Evolutionary conservation across 2,888 invertebrate species (phyloP), one percentile per base, ranked within the genome.

Genomic region (Conchocele bisecta): DNA sequence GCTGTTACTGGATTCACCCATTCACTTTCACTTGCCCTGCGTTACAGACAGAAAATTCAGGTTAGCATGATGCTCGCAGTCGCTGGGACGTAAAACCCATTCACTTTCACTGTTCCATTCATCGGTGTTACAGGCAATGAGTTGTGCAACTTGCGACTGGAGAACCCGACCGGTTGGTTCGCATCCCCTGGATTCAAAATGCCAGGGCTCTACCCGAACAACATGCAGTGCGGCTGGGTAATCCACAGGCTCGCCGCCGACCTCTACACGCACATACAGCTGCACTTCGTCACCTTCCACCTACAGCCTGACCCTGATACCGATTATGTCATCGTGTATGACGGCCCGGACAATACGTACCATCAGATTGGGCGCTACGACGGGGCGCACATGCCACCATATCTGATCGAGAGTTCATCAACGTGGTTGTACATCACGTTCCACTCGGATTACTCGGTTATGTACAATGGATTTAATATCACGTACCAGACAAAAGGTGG

Each of bases 401-500:
- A n/a, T 11, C 20, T 83, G 5, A 65, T 86, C 7, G 81, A 84
- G 41, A 83, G 83, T 13, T 71, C 80, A 0, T 68, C 76, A 15
- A 78, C 81, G 39, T 77, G 79, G 73, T 35, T 86, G 63, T 75
- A 75, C 6, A 44, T 86, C 20, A 60, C 65, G 13, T 86, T 85
- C 48, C 68, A 75, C 29, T 73, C 83, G 13, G 77, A 83, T 56
- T 35, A 56, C 17, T 44, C 44, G 7, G 28, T 60, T 15, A 41
- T 64, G 9, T 79, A 71, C 15, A 63, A 46, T n/a, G 85, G 85
- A 28, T 86, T 86, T 56, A 86, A 85, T 67, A 70, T 80, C n/a
- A 82, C 84, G 11, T 86, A 75, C 51, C 85, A 84, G 46, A 79
- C 72, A n/a, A 85, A 84, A 81, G 86, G 86, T 86, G 41, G 60